Conservation (phyloP, 1,140 invertebrate genomes). For the Rhizoglyphus robini region DNA sequence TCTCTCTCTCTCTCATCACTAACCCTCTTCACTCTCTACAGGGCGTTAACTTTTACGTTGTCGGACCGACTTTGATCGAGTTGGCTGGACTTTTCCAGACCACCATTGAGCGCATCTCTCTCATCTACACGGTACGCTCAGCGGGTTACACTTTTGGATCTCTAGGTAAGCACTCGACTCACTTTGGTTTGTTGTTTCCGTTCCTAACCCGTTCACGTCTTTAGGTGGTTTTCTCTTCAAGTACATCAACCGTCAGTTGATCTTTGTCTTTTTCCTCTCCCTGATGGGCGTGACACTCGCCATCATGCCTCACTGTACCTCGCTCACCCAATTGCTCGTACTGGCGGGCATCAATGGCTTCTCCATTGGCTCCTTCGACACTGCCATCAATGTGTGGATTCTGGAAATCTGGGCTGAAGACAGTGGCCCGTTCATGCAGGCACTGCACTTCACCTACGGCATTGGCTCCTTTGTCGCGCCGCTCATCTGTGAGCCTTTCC, state of each 20-base stretch:
- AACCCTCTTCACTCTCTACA: not conserved
- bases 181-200: not conserved
- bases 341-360: conserved; percentile 15
- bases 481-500: conserved; percentile 38
- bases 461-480: conserved; percentile 41
- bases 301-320: conserved; percentile 15
- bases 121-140: conserved; percentile 16
- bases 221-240: conserved; percentile 21
- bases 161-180: not conserved
- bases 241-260: conserved; percentile 21
- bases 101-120: conserved; percentile 14
- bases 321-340: not conserved
- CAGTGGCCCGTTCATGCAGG: conserved; percentile 39
- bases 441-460: conserved; percentile 42
- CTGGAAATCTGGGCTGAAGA: conserved; percentile 38
- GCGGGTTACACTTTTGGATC: conserved; percentile 16
- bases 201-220: not conserved
- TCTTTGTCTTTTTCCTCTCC: conserved; percentile 8
- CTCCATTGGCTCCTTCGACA: conserved; percentile 20
- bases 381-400: conserved; percentile 40
- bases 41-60: conserved; percentile 18
- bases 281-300: conserved; percentile 17
- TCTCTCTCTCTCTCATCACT: not conserved
- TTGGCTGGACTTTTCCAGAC: conserved; percentile 11
- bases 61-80: conserved; percentile 18